phyloP scores from a whole-genome alignment of 1,140 invertebrate genomes.

The Temnothorax longispinosus region DNA sequence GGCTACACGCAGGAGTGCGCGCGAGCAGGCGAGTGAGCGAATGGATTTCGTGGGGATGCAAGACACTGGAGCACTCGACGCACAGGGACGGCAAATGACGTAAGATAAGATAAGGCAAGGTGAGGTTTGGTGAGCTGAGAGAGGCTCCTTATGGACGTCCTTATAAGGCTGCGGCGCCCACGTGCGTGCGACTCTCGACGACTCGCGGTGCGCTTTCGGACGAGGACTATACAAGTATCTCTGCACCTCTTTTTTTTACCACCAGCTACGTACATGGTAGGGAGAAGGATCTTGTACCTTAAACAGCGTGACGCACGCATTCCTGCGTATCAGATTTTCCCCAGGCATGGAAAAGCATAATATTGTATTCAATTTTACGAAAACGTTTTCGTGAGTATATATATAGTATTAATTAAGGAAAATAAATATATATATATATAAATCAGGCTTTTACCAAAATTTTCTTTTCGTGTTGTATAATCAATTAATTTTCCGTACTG shows the following conservation, averaged over 20 bases:
- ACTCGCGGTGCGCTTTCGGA: constrained; percentile 69
- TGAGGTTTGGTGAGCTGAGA: constrained; percentile 64
- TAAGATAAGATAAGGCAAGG: constrained; percentile 71
- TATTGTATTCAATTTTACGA: background rate
- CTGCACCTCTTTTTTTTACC: constrained; percentile 36
- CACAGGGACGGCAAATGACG: constrained; percentile 60
- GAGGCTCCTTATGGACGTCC: constrained; percentile 68
- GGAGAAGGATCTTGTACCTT: constrained; percentile 15
- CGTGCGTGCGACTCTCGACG: constrained; percentile 59
- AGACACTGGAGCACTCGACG: constrained; percentile 43
- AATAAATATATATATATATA: too few species aligned
- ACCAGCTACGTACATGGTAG: background rate
- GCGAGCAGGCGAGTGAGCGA: background rate
- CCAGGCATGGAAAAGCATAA: background rate
- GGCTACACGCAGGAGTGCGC: constrained; percentile 17
- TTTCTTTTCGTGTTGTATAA: background rate
- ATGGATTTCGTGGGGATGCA: constrained; percentile 40
- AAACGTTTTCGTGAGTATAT: background rate
- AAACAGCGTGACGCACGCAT: background rate
- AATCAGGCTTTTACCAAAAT: background rate
- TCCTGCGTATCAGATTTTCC: background rate
- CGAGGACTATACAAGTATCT: constrained; percentile 67
- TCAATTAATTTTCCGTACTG: background rate
- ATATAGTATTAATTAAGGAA: background rate
- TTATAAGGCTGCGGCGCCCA: constrained; percentile 77